Evolutionary conservation across 2,888 invertebrate genomes (phyloP), one percentile per base, ranked within the genome.

Genomic region (Plagodis dolabraria): DNA sequence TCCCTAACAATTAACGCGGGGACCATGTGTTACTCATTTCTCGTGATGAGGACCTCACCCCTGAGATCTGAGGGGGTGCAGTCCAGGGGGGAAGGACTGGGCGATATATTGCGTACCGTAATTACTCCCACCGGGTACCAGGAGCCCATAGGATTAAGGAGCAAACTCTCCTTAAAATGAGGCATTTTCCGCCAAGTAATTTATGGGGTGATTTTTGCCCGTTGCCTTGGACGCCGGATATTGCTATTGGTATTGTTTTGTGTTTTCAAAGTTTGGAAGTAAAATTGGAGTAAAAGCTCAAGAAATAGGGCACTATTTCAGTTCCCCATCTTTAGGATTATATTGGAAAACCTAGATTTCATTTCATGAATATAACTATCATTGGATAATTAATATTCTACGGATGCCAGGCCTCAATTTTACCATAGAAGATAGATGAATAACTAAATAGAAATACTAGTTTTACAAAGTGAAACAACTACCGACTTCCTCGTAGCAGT

Each of bases 21-120:
- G 74, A 82, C 82, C 91, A 91, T 91, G 89, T 91, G 91, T 89
- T 85, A 85, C 89, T 84, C 83, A 68, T 68, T 68, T 66, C 81
- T 74, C 75, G 78, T 86, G 90, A 89, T 83, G 87, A 87, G 85
- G 81, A 81, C 77, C 77, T 70, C 72, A 72, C 77, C 77, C 50
- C 44, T 44, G 35, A 45, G 12, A 46, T 56, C 57, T 57, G 54
- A 57, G 57, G 63, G 49, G 70, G 70, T 40, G 43, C 11, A 11
- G 12, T 6, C 1, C 9, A 43, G 70, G 74, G 69, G 62, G 72
- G 77, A 77, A 80, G 77, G 81, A 80, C 10, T 40, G 72, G 77
- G 79, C 83, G 80, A 86, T 87, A 87, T 87, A 86, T 88, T 84
- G 87, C 86, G 81, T 76, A 67, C 75, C 71, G 87, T 87, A 89